Evolutionary conservation across 64 coral and sea anemone genomes (phyloP).

Genomic region (Hydrozoanthus tunicans): DNA sequence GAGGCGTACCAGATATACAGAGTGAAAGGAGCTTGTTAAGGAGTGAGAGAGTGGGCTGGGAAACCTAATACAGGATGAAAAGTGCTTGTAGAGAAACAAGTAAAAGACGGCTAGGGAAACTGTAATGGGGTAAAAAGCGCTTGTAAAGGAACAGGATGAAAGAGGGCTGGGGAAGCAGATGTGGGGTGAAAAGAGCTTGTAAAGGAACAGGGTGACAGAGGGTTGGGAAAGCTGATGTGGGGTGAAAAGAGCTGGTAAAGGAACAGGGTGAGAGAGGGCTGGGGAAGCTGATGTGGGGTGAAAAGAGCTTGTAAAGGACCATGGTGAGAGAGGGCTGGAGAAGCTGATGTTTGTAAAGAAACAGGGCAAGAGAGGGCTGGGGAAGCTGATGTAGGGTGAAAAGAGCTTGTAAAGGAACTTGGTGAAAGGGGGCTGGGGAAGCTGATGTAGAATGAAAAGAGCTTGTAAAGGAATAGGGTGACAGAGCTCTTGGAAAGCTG

Average conservation of each 20-base stretch:
- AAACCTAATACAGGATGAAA: background rate
- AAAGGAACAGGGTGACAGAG: no score
- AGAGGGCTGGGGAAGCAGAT: background rate
- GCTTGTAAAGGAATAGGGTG: no score
- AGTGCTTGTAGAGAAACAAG: background rate
- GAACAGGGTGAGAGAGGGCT: background rate
- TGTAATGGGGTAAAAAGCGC: no score
- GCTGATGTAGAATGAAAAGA: no score
- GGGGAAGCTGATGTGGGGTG: no score
- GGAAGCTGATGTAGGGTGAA: background rate
- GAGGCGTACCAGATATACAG: no score
- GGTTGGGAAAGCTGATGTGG: background rate
- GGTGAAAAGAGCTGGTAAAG: background rate
- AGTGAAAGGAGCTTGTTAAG: no score
- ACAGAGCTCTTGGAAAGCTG: no score
- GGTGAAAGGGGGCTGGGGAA: no score
- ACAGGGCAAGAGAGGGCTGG: background rate
- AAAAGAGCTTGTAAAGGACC: background rate
- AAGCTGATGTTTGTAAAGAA: background rate
- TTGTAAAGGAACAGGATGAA: background rate
- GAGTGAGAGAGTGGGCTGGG: background rate
- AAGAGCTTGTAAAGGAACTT: background rate
- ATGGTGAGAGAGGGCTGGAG: background rate
- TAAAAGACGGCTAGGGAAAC: no score
- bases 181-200: background rate